Conservation (phyloP, 2,888 invertebrate genomes). For the Ophioninae sp. region DNA sequence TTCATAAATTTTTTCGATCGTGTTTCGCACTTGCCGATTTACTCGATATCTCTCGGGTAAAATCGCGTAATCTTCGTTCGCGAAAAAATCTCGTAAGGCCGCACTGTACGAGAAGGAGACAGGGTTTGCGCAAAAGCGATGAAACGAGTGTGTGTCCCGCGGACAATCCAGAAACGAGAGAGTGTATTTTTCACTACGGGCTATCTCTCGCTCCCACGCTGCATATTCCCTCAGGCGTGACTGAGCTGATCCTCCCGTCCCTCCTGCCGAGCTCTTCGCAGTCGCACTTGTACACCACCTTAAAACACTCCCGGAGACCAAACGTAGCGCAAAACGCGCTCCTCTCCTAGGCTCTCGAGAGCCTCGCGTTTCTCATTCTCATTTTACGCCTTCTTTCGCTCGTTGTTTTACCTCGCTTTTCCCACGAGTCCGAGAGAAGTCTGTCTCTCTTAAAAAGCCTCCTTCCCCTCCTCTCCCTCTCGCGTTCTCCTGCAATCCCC, state of each 20-base stretch:
- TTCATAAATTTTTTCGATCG: background rate
- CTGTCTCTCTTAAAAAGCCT: background rate
- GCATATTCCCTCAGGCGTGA: conserved; percentile 78
- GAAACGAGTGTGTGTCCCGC: conserved; percentile 60
- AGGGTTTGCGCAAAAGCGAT: conserved; percentile 38
- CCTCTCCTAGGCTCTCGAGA: conserved; percentile 54
- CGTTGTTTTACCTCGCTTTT: conserved; percentile 52
- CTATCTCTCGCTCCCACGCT: conserved; percentile 77
- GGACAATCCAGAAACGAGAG: conserved; percentile 70
- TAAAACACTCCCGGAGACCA: conserved; percentile 37
- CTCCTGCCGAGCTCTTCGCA: conserved; percentile 55
- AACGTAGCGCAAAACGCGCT: conserved; percentile 41
- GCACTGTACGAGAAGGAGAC: conserved; percentile 22
- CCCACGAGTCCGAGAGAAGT: conserved; percentile 52
- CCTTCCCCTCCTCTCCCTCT: conserved; percentile 1
- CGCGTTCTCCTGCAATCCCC: background rate
- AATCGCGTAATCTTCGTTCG: background rate
- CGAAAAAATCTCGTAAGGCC: conserved; percentile 10
- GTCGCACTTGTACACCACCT: conserved; percentile 49
- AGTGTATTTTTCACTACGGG: conserved; percentile 64
- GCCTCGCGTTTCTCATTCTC: conserved; percentile 70
- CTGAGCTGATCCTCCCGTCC: conserved; percentile 64
- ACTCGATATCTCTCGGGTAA: conserved; percentile 24
- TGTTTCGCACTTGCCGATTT: background rate
- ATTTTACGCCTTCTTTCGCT: conserved; percentile 67